Base-by-base conservation (phyloP, 2,888 invertebrate species). In the Tetramorium bicarinatum region DNA sequence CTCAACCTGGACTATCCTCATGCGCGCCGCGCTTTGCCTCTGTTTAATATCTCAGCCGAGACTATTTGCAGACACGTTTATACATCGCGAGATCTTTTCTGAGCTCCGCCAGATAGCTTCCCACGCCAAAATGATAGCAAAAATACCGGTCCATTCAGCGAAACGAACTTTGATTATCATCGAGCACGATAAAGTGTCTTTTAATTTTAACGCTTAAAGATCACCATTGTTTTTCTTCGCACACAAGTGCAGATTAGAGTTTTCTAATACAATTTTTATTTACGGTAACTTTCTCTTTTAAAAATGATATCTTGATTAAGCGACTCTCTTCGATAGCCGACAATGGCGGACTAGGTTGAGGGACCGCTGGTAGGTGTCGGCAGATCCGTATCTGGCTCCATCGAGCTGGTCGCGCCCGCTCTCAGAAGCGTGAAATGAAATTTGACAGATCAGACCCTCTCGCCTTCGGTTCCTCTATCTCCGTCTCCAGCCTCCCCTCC, bases 381-480 rank as follows among this genome's bases (percentile, higher is more conserved):
- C 85, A 90, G 90, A 90, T 90, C 90, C 61, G 84, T 90, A 90
- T 90, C 90, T 88, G 85, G 86, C 86, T 88, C 85, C 83, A 87
- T 88, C 90, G 82, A 79, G 79, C 83, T 47, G 82, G 75, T 86
- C 89, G 82, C 72, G 91, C 89, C 88, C 91, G 91, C 87, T 90
- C 92, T 92, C 87, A 89, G 91, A 90, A 92, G 93, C 94, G 94
- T 94, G 94, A 94, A 95, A 94, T 94, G 93, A 94, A 94, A 95
- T 95, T 94, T 94, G 95, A 94, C 94, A 94, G 94, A 93, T 94
- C 93, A 92, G 92, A 84, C 49, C 64, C 76, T 74, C 85, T 77
- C 86, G 29, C 75, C 69, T 80, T 83, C 74, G 62, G 52, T 80
- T 79, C 71, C 79, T 80, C 52, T 64, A 41, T 54, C 62, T 44